phyloP scores from a whole-genome alignment of 2,888 invertebrate species.

The Dynastes grantii region DNA sequence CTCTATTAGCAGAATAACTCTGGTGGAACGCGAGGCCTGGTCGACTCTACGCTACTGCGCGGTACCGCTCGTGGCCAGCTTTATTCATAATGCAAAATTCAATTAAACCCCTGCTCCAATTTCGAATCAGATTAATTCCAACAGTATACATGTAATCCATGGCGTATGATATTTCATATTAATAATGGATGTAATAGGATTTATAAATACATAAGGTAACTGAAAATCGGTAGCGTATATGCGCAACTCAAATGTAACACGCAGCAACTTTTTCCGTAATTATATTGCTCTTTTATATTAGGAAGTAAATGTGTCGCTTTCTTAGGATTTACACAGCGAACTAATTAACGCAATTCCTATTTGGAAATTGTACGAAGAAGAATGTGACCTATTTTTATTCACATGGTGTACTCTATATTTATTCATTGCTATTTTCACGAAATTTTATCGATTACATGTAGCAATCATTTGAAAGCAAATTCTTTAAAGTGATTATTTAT shows the following conservation, averaged over 20 bases:
- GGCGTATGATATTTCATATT: not conserved
- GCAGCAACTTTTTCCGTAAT: slow-evolving; percentile 19
- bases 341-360: slow-evolving; percentile 16
- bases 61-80: too few relatives aligned
- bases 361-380: slow-evolving; percentile 23
- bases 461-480: slow-evolving; percentile 17
- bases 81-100: not conserved
- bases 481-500: not conserved
- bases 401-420: slow-evolving; percentile 11
- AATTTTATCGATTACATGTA: slow-evolving; percentile 14
- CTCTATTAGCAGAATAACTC: too few relatives aligned
- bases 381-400: slow-evolving; percentile 34
- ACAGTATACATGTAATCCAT: not conserved
- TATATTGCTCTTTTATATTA: not conserved
- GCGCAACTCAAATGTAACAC: not conserved
- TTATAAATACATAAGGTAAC: not conserved
- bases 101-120: not conserved
- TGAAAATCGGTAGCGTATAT: not conserved
- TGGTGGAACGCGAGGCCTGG: too few relatives aligned
- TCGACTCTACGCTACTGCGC: too few relatives aligned
- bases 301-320: slow-evolving; percentile 18
- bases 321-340: slow-evolving; percentile 17
- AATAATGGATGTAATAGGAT: not conserved
- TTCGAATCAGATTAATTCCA: not conserved
- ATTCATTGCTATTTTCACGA: slow-evolving; percentile 14